Conservation (phyloP, 2,113 vertebrate genomes). For the Brachypteracias leptosomus region DNA sequence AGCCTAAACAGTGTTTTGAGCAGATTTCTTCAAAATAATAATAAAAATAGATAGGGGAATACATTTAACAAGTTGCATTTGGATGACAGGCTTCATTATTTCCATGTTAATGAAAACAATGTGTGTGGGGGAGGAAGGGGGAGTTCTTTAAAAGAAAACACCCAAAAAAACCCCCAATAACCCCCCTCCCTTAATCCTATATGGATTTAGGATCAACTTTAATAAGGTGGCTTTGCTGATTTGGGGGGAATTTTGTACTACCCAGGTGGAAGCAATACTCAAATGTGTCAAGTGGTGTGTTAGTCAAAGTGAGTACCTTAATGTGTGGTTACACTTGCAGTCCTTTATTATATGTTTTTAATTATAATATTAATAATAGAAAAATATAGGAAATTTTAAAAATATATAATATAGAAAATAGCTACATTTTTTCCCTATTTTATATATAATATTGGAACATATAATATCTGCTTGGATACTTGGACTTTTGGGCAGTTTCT, state of each 20-base stretch:
- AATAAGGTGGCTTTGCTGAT: neutral
- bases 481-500: neutral
- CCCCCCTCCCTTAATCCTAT: neutral
- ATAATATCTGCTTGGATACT: neutral
- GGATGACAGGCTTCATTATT: neutral
- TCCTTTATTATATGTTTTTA: no score
- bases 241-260: neutral
- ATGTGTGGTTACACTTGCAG: no score
- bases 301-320: neutral
- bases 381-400: no score
- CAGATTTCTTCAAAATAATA: neutral
- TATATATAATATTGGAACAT: neutral
- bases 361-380: no score
- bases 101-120: neutral
- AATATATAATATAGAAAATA: no score
- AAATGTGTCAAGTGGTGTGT: neutral
- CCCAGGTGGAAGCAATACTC: neutral
- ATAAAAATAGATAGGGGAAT: neutral
- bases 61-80: neutral
- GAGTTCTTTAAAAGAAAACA: neutral
- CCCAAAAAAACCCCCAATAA: rapidly evolving
- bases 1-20: neutral
- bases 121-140: neutral
- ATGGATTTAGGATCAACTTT: neutral
- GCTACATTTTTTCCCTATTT: no score